Conservation (phyloP, 2,888 invertebrate species). For the Dermolepida albohirtum region DNA sequence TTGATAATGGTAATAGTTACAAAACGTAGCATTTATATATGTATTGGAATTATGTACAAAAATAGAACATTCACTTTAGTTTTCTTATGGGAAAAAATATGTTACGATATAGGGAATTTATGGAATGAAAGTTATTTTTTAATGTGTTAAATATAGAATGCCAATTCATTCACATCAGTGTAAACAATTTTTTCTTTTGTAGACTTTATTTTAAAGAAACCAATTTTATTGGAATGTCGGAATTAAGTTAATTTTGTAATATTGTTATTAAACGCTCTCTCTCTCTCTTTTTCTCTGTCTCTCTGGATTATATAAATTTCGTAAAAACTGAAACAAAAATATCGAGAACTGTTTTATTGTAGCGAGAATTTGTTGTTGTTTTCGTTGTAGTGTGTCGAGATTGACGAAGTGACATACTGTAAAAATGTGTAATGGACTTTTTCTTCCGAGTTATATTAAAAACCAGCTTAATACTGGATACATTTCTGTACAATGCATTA, state of each 20-base stretch:
- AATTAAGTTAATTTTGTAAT: slow-evolving; percentile 20
- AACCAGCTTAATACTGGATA: too few relatives aligned
- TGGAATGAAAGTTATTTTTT: slow-evolving; percentile 11
- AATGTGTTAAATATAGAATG: not conserved
- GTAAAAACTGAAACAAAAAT: slow-evolving; percentile 13
- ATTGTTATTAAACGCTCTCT: not conserved
- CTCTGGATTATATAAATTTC: slow-evolving; percentile 7
- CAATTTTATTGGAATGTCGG: not conserved
- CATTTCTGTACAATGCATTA: not conserved
- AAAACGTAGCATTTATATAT: not conserved
- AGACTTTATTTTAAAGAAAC: not conserved
- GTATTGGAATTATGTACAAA: too few relatives aligned
- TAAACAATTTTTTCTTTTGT: not conserved
- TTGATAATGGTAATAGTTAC: not conserved
- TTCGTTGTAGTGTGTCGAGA: not conserved
- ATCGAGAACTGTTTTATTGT: slow-evolving; percentile 16
- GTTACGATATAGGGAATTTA: slow-evolving; percentile 6
- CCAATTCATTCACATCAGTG: too few relatives aligned
- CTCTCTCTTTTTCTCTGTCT: slow-evolving; percentile 1
- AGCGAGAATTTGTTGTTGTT: slow-evolving; percentile 2
- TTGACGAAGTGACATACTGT: slow-evolving; percentile 3
- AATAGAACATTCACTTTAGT: slow-evolving; percentile 2
- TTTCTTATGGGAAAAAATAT: not conserved
- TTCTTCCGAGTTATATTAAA: too few relatives aligned
- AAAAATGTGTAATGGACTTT: slow-evolving; percentile 8